Evolutionary conservation across 2,888 invertebrate genomes (phyloP), one percentile per base, ranked within the genome.

Genomic region (Zele albiditarsus): DNA sequence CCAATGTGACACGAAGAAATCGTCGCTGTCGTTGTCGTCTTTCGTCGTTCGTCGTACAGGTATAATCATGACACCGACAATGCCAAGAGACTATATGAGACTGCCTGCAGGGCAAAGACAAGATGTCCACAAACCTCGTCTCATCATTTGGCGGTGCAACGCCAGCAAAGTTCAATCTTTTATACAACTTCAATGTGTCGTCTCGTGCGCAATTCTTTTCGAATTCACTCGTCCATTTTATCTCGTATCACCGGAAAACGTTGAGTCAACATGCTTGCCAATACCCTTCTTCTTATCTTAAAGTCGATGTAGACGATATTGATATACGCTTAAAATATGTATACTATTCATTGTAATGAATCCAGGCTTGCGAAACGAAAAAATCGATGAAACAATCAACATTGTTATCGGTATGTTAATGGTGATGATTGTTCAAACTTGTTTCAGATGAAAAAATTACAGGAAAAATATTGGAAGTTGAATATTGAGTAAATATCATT

Each of bases 51-150:
- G 62, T 63, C 58, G 27, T 70, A 58, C 63, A 65, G 57, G 38
- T 77, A 77, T 75, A 75, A 77, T 75, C 60, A 75, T 71, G 71
- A 62, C n/a, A 31, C 33, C 63, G 76, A 53, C 71, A 27, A 76
- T 67, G 67, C 42, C 62, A 57, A 57, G 63, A 60, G 60, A 74
- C 31, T 53, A 70, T 72, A 68, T 49, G 58, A 38, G 12, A 33
- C 31, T 53, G 73, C 72, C 73, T 49, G 46, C 27, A 62, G 62
- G 62, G n/a, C 62, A 62, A 14, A 62, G 57, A 3, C 23, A 25
- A 46, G 46, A 68, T 60, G 70, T 74, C 71, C 46, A 67, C 46
- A 16, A 46, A 46, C n/a, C 65, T 31, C 31, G 60, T 31, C 67
- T 73, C 33, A 69, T 68, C 73, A 57, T 62, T 58, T 76, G 67